Evolutionary conservation across 2,113 vertebrate genomes (phyloP), one percentile per base, ranked within the genome.

Genomic region (Saguinus midas): DNA sequence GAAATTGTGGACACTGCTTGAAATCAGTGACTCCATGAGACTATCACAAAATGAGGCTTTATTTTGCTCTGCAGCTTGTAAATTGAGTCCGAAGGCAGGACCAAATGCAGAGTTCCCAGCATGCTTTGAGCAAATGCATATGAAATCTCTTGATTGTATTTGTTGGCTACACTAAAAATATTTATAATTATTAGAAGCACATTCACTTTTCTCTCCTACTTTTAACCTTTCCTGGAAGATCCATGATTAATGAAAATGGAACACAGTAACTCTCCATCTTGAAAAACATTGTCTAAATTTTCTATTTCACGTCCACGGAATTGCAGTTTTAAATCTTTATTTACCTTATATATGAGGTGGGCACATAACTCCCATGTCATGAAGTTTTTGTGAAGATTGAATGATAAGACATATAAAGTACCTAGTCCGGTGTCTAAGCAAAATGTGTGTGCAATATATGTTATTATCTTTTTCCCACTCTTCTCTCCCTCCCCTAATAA

Each of bases 401-500:
- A n/a, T 64, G 25, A 32, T 8, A 88, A 48, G 35, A 1, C 8
- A 32, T 55, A 5, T 70, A 4, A 50, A 75, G 4, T 52, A 27
- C 7, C 9, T 70, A 11, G n/a, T 90, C 14, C 0, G 1, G 8
- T 10, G 13, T 3, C 10, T 55, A 32, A 2, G 1, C 3, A 78
- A 94, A 82, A 35, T 25, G 55, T 10, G 4, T 57, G 8, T 17
- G 37, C 29, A 89, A 16, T 8, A 80, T 13, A 57, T 37, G 18
- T 50, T 45, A 35, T 75, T 57, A 48, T 45, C 45, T 80, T 93
- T 90, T 48, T 2, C 29, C 10, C 17, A 45, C 4, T 57, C 25
- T 76, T 40, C 0, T 20, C 7, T 89, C 12, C 27, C 85, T 16
- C 17, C 40, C 11, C 37, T 83, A 80, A 57, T 40, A 86, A 72